These are phyloP conservation scores for Anthopleura xanthogrammica DNA, from an alignment of 92 coral and sea anemone species.

Conservation along the genomic window DNA sequence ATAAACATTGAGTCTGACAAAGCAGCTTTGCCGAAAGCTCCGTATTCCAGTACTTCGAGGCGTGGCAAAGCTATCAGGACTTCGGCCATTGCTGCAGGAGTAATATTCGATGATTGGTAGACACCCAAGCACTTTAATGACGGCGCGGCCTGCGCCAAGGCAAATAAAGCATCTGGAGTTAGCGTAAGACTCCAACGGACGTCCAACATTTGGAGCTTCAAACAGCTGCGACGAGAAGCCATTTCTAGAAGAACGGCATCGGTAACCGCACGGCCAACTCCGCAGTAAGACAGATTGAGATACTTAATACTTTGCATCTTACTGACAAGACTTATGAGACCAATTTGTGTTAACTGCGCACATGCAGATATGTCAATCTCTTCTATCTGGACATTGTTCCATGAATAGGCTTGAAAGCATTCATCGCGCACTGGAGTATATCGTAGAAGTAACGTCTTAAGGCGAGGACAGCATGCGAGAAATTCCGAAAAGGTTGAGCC, in stretches of 20 bases:
- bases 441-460: slow-evolving; percentile 87
- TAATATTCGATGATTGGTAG: slow-evolving; percentile 94
- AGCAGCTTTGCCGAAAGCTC: slow-evolving; percentile 98
- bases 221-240: slow-evolving; percentile 78
- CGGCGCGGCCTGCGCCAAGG: slow-evolving; percentile 76
- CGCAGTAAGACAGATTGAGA: slow-evolving; percentile 94
- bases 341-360: slow-evolving; percentile 86
- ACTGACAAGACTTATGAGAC: slow-evolving; percentile 81
- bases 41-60: slow-evolving; percentile 89
- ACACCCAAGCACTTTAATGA: slow-evolving; percentile 88
- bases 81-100: slow-evolving; percentile 94
- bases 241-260: slow-evolving; percentile 90
- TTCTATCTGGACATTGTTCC: slow-evolving; percentile 84
- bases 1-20: slow-evolving; percentile 93
- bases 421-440: slow-evolving; percentile 96
- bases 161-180: slow-evolving; percentile 89
- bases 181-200: slow-evolving; percentile 96
- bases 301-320: slow-evolving; percentile 74
- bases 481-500: slow-evolving; percentile 87
- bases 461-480: slow-evolving; percentile 72
- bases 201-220: slow-evolving; percentile 87
- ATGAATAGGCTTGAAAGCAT: slow-evolving; percentile 78
- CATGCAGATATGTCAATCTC: slow-evolving; percentile 98
- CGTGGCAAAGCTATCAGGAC: slow-evolving; percentile 79
- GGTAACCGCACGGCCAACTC: slow-evolving; percentile 97